Conservation (phyloP, 2,797 vertebrate genomes). For the Enteromius anoplus region DNA sequence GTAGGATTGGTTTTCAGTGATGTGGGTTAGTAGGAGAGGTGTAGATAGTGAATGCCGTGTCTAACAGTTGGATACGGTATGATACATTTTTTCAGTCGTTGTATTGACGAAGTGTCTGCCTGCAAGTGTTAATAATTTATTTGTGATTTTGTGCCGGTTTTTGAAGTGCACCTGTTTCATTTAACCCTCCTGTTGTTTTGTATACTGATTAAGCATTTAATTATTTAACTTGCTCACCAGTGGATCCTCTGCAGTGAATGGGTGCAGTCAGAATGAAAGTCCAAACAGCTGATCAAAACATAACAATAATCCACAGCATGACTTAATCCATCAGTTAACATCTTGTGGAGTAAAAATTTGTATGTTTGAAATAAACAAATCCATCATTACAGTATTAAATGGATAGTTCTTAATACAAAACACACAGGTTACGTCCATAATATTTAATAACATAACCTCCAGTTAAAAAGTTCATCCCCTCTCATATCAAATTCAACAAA, state of each 20-base stretch:
- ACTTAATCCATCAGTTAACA: not conserved
- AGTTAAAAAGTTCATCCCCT: not conserved
- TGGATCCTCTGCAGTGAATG: not conserved
- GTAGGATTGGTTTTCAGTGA: conserved; percentile 29
- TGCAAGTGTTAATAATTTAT: not conserved
- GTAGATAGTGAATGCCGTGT: not conserved
- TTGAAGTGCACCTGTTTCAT: conserved; percentile 16
- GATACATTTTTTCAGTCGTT: not conserved
- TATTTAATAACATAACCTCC: not conserved
- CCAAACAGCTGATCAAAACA: not conserved
- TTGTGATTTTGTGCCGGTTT: not conserved
- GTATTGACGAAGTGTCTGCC: not conserved
- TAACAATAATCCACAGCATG: not conserved
- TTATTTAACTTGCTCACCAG: not conserved
- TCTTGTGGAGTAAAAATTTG: not conserved
- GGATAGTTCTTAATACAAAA: not conserved
- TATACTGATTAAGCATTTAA: not conserved
- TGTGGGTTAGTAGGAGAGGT: conserved; percentile 6
- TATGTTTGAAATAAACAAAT: not conserved
- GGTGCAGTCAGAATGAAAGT: not conserved
- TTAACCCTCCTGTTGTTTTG: not conserved
- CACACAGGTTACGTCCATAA: not conserved
- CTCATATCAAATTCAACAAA: not conserved
- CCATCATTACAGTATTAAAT: not conserved
- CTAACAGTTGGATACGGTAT: not conserved